Base-by-base conservation (phyloP, 2,888 invertebrate species). In the Platerodrilus igneus region DNA sequence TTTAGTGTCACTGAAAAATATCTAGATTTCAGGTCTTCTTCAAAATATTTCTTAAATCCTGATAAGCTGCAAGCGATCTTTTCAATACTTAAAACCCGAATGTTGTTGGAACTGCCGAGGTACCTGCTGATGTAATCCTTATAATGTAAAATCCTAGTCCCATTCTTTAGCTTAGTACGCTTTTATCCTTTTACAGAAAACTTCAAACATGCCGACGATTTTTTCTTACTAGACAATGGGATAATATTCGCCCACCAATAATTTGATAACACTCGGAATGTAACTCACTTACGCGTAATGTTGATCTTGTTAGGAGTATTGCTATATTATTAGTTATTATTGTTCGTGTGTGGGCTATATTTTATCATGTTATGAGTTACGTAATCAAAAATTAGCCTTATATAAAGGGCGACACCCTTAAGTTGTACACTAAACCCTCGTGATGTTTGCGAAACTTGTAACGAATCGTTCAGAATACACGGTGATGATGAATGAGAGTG, bases 111-210 rank as follows among this genome's bases (percentile, higher is more conserved):
- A 22, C 26, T 19, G 33, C n/a, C n/a, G 25, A 44, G 43, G 44
- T 47, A 47, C 43, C 47, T 43, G 40, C 47, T 47, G n/a, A 42
- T 51, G 63, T 66, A 67, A 67, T 67, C 67, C 66, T 51, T 54
- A 62, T 65, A 67, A 67, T 67, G 66, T 67, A 64, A 65, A 66
- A 67, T 57, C 63, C 64, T 59, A 51, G 64, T 66, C 50, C 64
- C 62, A 63, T 64, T 60, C 60, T 59, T 50, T 52, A 53, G 60
- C 62, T 60, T 63, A 60, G 58, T 56, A 54, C 57, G 60, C 60
- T 58, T 63, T 58, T 59, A 63, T 64, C 65, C 63, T 63, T 63
- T 58, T 56, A 58, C 61, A 52, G 51, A 58, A 57, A 54, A 54
- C 58, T 58, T 63, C 64, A 66, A 67, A 66, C 60, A 55, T 30